Base-by-base conservation (phyloP, 2,888 invertebrate genomes). In the Anagyrus pseudococci region DNA sequence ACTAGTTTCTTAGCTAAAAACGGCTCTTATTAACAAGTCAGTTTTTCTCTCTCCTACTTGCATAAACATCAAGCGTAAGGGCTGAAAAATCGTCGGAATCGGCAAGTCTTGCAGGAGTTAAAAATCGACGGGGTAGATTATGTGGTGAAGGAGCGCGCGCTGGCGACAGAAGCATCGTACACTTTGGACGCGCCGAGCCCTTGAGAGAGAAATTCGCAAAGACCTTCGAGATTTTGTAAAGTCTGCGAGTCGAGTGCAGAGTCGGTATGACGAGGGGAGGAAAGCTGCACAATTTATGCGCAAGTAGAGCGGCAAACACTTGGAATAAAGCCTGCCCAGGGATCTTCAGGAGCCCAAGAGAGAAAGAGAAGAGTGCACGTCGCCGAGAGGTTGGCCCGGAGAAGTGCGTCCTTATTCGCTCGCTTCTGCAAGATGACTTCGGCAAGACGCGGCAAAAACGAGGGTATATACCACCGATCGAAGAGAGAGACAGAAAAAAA, bases 231-330 rank as follows among this genome's bases (percentile, higher is more conserved):
- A 67, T 70, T 69, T 70, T 73, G 70, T 69, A 69, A 71, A 72
- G 69, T 62, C 69, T 71, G 61, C 68, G 70, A 64, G 58, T 64
- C 68, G 62, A 67, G 52, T 63, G 60, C 58, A 40, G 54, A 57
- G 62, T 67, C 60, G 72, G 69, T 71, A 70, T 72, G 57, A 66
- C 70, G 67, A 72, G 74, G 74, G 67, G 72, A 73, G 74, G 73
- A 67, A 71, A 58, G 54, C 60, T 56, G 62, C 59, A 69, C 76
- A 78, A 79, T 78, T 59, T 77, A 79, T 79, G 74, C 77, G 72
- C 67, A 74, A 78, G 75, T 71, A 73, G 70, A 75, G 64, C 67
- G 69, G 75, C 69, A 77, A 78, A 77, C 77, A 78, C 79, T 79
- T 67, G 71, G 73, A 72, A 69, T 66, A 72, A 73, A 73, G 72